Evolutionary conservation across 2,113 vertebrate genomes (phyloP), one percentile per base, ranked within the genome.

Genomic region (Bujurquina vittata): DNA sequence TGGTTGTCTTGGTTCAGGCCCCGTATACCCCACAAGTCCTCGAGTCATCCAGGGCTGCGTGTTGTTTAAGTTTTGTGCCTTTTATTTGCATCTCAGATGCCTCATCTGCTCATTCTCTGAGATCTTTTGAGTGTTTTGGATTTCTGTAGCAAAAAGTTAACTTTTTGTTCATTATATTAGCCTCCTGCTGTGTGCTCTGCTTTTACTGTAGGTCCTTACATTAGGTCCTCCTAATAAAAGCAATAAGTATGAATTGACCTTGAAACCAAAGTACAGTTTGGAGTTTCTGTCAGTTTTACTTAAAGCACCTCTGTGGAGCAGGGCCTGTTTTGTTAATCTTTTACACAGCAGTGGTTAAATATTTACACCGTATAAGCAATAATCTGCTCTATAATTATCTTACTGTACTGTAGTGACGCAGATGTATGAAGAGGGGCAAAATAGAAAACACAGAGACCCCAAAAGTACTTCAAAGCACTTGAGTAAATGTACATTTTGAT

Each of bases 351-450:
- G 37, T 46, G 14, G 7, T 65, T 31, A 29, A 10, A 11, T 20
- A 69, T 31, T 52, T 31, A 0, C 46, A 67, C 40, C 46, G 14
- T 52, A 29, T 49, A 69, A 69, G 15, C 9, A 69, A 0, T 69
- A 49, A 23, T 52, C 17, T 72, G 43, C 43, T 31, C 65, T 72
- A 52, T 72, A 72, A 72, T 72, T 72, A 72, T 72, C 49, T 52
- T 2, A 46, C 17, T 72, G 23, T 20, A 52, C 43, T 72, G 29
- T 52, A 72, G 17, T 12, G 10, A 52, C 31, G 23, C 20, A 37
- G 43, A 52, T 52, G 43, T 72, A n/a, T 31, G 29, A 52, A 14
- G 65, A 52, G 17, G 43, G 65, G 49, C 2, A 3, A 52, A 72
- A 72, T 31, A 52, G 10, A 72, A 72, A 72, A 17, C 20, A 52